A percentile compares a stretch with the other conserved stretches of the same genome.
phyloP scores from a whole-genome alignment of 2,888 invertebrate species.

The Oligia fasciuncula region DNA sequence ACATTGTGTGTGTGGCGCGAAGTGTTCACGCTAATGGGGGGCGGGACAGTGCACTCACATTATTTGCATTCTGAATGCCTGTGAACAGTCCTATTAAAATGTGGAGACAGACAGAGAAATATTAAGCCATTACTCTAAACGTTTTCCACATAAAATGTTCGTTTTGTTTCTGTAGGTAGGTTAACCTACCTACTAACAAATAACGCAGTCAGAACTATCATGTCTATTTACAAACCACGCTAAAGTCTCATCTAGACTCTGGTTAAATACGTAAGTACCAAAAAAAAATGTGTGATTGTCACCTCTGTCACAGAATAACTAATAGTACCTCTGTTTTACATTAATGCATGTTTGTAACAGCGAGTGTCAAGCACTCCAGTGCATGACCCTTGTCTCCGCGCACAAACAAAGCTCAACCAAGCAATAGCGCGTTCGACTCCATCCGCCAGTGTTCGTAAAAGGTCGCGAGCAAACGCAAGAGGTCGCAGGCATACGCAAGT shows the following conservation, averaged over 20 bases:
- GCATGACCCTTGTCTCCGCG: conserved; percentile 20
- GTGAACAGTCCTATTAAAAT: conserved; percentile 10
- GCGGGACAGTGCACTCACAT: conserved; percentile 11
- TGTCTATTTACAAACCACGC: not conserved
- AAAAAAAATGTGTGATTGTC: not conserved
- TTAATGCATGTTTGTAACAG: conserved; percentile 2
- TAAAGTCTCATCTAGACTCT: too few relatives aligned
- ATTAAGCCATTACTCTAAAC: not conserved
- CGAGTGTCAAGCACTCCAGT: conserved; percentile 10
- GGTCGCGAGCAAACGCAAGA: conserved; percentile 26
- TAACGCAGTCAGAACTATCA: not conserved
- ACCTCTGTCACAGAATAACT: not conserved
- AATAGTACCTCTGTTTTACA: not conserved
- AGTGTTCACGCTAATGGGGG: conserved; percentile 22
- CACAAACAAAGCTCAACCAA: conserved; percentile 26
- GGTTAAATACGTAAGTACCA: not conserved
- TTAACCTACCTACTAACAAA: not conserved
- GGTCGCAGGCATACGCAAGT: conserved; percentile 34
- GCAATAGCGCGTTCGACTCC: conserved; percentile 7
- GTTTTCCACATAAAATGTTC: not conserved
- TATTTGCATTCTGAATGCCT: conserved; percentile 16
- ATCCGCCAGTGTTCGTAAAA: conserved; percentile 3
- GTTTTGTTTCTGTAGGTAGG: not conserved
- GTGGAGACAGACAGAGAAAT: conserved; percentile 2
- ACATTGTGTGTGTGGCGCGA: conserved; percentile 43